Base-by-base conservation (phyloP, 2,797 vertebrate species). In the Galaxias olidus region DNA sequence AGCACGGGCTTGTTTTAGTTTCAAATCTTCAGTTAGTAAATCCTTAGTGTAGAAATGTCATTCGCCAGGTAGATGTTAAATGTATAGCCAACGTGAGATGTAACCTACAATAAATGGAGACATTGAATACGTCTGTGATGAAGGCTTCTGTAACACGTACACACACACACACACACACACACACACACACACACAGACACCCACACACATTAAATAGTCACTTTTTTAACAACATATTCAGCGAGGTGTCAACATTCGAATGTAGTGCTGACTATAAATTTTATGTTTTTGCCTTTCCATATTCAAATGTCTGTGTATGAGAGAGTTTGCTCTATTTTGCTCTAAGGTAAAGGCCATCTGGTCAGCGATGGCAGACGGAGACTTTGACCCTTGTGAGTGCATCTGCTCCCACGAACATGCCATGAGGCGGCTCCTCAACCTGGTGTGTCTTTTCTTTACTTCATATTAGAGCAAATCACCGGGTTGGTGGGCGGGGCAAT, bases 351-450 rank as follows among this genome's bases (percentile, higher is more conserved):
- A 76, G 56, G 48, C 30, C 4, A 30, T 72, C 76, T 73, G 76
- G 56, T 74, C 71, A 88, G 83, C 84, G 84, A 99, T 99, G 98
- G 97, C 96, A 54, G 96, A 99, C 86, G 97, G 94, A 77, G 95
- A 95, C 77, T 98, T 93, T 76, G 96, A 99, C 90, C 96, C 96
- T 11, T 99, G 97, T 76, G 98, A 98, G 91, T 99, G 97, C 81
- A 90, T 98, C 88, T 99, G 97, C 91, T 94, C 93, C 0, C 95
- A 98, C 69, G 96, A 98, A 82, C 91, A 96, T 71, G 96, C 96
- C 3, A 99, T 99, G 97, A 94, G 95, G 79, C 94, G 96, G 66
- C 92, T 99, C 76, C 94, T 99, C 86, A 97, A 95, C 84, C 91
- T 99, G 95, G 96, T 99, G 30, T 6, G 30, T 30, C 30, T 30